Percentiles rank a stretch among this genome's conserved stretches.
phyloP scores from a whole-genome alignment of 2,113 vertebrate species.

The Toxostoma redivivum region DNA sequence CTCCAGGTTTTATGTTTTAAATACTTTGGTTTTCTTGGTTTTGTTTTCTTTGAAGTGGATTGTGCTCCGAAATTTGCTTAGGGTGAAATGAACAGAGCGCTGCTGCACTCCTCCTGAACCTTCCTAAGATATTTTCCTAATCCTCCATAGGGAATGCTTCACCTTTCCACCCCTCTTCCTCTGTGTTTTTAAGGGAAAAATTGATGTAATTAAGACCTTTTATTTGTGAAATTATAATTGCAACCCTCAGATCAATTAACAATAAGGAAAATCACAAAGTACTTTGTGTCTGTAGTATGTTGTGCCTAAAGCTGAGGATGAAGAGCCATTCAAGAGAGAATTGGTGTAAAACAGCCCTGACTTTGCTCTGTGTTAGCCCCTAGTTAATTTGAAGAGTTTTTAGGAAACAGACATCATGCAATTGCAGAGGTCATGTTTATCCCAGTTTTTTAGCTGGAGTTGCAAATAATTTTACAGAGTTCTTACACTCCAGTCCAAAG shows the following conservation, averaged over 20 bases:
- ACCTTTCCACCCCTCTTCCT: not conserved
- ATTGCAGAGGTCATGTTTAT: not conserved
- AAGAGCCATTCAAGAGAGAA: not conserved
- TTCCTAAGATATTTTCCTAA: not conserved
- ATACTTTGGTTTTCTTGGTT: not conserved
- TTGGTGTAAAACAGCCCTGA: not conserved
- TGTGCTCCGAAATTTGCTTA: not conserved
- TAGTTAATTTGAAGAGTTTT: not conserved
- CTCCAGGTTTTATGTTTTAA: not conserved
- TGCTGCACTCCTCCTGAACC: not conserved
- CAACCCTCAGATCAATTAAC: not conserved
- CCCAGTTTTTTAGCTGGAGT: not conserved
- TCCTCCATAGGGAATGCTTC: not conserved
- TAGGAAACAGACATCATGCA: not conserved
- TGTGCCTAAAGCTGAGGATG: not conserved
- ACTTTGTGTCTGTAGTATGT: not conserved
- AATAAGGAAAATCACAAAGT: not conserved
- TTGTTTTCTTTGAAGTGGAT: not conserved
- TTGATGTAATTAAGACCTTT: not conserved
- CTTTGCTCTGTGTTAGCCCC: not conserved
- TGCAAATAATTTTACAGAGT: not conserved
- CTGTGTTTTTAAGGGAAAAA: not conserved
- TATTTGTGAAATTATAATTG: not conserved
- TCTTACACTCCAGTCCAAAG: not conserved
- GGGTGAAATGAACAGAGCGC: not conserved